Evolutionary conservation across 2,797 vertebrate genomes (phyloP).

Genomic region (Aldrovandia affinis): DNA sequence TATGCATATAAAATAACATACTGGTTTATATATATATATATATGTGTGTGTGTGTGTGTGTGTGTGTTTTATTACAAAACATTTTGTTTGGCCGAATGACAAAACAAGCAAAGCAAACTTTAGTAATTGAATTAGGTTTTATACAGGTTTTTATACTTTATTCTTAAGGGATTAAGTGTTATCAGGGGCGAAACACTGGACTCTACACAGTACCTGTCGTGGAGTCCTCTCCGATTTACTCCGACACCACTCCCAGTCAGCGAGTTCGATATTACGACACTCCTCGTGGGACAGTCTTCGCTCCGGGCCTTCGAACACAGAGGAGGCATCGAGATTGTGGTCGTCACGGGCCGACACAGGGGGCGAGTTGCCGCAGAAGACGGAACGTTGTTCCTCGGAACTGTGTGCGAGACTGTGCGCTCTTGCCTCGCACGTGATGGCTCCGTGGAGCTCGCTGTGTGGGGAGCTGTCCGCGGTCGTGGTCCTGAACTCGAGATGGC

Average conservation of each 20-base stretch:
- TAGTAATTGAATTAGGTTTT: neutral
- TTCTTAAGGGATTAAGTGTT: neutral
- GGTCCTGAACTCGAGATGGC: conserved; percentile 78
- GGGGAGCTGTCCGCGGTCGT: conserved; percentile 69
- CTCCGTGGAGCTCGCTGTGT: conserved; percentile 61
- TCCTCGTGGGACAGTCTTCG: conserved; percentile 86
- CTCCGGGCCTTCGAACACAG: conserved; percentile 77
- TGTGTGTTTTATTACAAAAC: neutral
- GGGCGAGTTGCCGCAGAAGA: conserved; percentile 55
- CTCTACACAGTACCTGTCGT: conserved; percentile 80
- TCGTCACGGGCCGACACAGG: conserved; percentile 61
- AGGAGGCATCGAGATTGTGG: conserved; percentile 59
- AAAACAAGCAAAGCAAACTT: too few relatives aligned
- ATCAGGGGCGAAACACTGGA: neutral
- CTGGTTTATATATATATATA: neutral
- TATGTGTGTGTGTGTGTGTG: too few relatives aligned
- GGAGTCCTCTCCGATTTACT: conserved; percentile 94
- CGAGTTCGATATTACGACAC: conserved; percentile 81
- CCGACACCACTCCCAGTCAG: conserved; percentile 97
- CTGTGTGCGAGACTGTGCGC: conserved; percentile 42
- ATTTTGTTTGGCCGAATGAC: neutral
- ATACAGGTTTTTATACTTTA: neutral
- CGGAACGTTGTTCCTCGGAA: conserved; percentile 46
- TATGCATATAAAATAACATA: neutral
- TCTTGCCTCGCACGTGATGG: conserved; percentile 47